These are phyloP conservation scores for Scarus forsteni DNA, from an alignment of 2,797 vertebrate genomes.

Conservation along the genomic window DNA sequence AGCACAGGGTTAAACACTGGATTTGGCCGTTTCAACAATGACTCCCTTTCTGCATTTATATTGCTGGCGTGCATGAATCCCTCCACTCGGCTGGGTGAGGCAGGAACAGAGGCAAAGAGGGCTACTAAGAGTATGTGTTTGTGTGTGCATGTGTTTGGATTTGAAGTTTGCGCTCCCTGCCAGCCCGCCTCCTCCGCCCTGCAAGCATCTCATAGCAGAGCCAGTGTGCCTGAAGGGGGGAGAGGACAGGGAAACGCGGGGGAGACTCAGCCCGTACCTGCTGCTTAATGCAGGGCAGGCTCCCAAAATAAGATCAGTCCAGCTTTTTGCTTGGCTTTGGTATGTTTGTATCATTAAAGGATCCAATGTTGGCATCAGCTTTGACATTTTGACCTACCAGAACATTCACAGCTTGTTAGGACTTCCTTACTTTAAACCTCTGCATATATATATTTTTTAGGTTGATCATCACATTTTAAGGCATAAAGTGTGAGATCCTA, in stretches of 20 bases:
- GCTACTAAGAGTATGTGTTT: conserved; percentile 7
- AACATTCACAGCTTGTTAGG: conserved; percentile 28
- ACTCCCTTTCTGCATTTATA: conserved; percentile 70
- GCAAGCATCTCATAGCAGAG: conserved; percentile 57
- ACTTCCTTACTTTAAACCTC: conserved; percentile 19
- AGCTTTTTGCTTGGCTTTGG: conserved; percentile 64
- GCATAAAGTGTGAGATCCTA: background rate
- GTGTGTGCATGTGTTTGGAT: conserved; percentile 50
- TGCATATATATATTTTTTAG: background rate
- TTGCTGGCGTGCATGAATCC: conserved; percentile 60
- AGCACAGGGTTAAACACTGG: conserved; percentile 35
- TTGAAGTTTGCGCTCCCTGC: conserved; percentile 57
- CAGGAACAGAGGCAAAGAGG: conserved; percentile 46
- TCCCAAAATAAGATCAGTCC: conserved; percentile 52
- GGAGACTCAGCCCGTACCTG: conserved; percentile 45
- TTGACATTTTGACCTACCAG: conserved; percentile 55
- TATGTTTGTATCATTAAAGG: conserved; percentile 25
- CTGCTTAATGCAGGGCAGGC: conserved; percentile 40
- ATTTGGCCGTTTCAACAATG: conserved; percentile 69
- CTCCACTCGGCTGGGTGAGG: conserved; percentile 41
- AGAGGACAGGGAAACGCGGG: conserved; percentile 61
- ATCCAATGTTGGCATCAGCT: conserved; percentile 39
- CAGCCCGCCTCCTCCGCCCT: conserved; percentile 60
- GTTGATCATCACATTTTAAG: conserved; percentile 9
- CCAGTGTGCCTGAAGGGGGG: conserved; percentile 48